phyloP scores from a whole-genome alignment of 92 coral and sea anemone genomes.

The Porites evermanni region DNA sequence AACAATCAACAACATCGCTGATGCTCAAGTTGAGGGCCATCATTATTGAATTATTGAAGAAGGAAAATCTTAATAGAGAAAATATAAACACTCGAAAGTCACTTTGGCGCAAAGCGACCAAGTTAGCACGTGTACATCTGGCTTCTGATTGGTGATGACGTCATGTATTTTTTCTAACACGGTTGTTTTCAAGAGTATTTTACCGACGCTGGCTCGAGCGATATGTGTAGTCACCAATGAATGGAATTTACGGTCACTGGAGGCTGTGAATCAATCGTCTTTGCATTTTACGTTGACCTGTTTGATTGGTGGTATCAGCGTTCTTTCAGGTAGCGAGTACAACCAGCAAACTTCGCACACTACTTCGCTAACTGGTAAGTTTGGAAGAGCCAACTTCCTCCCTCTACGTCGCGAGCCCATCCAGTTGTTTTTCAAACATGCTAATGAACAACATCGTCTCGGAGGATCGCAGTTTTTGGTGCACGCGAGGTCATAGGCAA shows the following conservation, averaged over 20 bases:
- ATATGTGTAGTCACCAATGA: slow-evolving; percentile 14
- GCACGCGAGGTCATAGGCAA: slow-evolving; percentile 26
- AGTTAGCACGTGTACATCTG: slow-evolving; percentile 45
- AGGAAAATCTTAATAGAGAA: neutral
- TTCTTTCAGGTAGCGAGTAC: neutral
- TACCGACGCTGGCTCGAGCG: slow-evolving; percentile 14
- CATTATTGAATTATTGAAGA: neutral
- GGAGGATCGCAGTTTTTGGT: neutral
- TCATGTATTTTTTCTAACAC: slow-evolving; percentile 47
- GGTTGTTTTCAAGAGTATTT: slow-evolving; percentile 43
- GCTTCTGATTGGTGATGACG: slow-evolving; percentile 58
- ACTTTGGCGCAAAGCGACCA: neutral
- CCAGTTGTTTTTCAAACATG: slow-evolving; percentile 63
- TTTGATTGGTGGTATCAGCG: neutral
- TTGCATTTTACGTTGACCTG: neutral
- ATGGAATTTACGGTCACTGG: slow-evolving; percentile 32
- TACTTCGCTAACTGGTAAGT: slow-evolving; percentile 19
- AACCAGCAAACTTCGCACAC: neutral
- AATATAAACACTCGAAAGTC: neutral
- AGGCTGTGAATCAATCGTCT: slow-evolving; percentile 3
- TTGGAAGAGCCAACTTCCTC: neutral
- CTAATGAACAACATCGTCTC: slow-evolving; percentile 38
- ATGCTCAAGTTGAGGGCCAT: neutral
- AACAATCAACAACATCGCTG: neutral
- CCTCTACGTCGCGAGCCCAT: neutral